A percentile compares a stretch with the other conserved stretches of the same genome.
These are phyloP conservation scores for Pseudochromis fuscus DNA, from an alignment of 2,797 vertebrate genomes.

Conservation along the genomic window DNA sequence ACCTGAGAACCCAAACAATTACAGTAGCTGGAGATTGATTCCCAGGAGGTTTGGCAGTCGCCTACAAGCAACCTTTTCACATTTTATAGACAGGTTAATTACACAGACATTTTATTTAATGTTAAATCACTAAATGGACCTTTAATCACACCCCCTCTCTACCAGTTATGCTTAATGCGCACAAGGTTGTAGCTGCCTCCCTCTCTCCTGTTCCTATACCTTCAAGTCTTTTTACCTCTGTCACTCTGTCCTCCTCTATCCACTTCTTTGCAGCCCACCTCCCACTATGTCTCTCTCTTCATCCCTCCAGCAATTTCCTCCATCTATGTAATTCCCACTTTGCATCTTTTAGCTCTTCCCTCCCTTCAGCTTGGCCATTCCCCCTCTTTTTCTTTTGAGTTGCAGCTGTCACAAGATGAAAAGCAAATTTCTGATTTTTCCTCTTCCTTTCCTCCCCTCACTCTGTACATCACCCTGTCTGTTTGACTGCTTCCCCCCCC, in stretches of 20 bases:
- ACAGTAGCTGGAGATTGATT: slow-evolving; percentile 38
- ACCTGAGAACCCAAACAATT: slow-evolving; percentile 27
- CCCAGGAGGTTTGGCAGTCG: slow-evolving; percentile 34
- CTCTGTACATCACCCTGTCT: slow-evolving; percentile 55
- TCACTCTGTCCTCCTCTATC: slow-evolving; percentile 46
- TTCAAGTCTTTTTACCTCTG: slow-evolving; percentile 42
- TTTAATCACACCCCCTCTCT: slow-evolving; percentile 65
- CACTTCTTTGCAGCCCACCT: slow-evolving; percentile 48
- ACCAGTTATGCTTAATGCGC: slow-evolving; percentile 54
- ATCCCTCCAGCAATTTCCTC: slow-evolving; percentile 63
- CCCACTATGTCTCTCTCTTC: slow-evolving; percentile 35
- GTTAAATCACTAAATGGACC: slow-evolving; percentile 64
- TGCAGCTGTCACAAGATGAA: slow-evolving; percentile 70
- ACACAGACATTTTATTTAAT: slow-evolving; percentile 60
- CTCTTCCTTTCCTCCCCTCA: slow-evolving; percentile 26
- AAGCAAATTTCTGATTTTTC: slow-evolving; percentile 47
- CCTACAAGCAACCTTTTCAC: slow-evolving; percentile 36
- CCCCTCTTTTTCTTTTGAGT: slow-evolving; percentile 65
- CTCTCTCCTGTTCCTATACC: slow-evolving; percentile 37
- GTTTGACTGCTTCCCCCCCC: slow-evolving; percentile 57
- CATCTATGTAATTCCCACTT: slow-evolving; percentile 67
- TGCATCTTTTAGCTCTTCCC: slow-evolving; percentile 63
- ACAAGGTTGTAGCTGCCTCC: slow-evolving; percentile 36
- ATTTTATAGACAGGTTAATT: slow-evolving; percentile 58
- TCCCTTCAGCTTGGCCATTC: slow-evolving; percentile 53